Evolutionary conservation across 92 coral and sea anemone species (phyloP), one percentile per base, ranked within the genome.

Genomic region (Umimayanthus kanabou): DNA sequence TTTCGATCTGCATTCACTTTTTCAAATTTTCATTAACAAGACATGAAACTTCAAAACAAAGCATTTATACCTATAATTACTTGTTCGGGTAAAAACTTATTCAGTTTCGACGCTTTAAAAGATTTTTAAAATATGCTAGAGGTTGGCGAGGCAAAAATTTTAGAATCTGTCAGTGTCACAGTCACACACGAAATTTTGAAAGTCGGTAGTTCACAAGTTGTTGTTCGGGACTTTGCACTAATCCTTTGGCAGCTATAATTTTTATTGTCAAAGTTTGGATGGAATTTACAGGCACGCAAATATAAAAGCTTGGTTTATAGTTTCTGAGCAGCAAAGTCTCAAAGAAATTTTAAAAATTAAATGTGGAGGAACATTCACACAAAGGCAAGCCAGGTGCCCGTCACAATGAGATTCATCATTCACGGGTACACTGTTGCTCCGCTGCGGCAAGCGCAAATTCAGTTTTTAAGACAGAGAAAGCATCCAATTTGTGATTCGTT

Each of bases 301-400:
- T 28, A 25, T 5, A 30, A 43, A 58, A 58, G 29, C 64, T 80
- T 26, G 13, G 33, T 71, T 71, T 47, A 39, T 23, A 73, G 28
- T 75, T 55, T 40, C 45, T 39, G 64, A 74, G 25, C 61, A 23
- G 26, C 47, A 28, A 70, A 73, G 43, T 47, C n/a, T 83, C 5
- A 50, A 83, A 33, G 66, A 69, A 83, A 57, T 53, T 80, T 28
- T 66, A 25, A 77, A 89, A 76, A 58, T 87, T 39, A 23, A 77
- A 64, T 91, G 90, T 77, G 78, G 77, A 28, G 80, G 77, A 39
- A 90, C 79, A 71, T 77, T n/a, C 61, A 85, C 88, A 93, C 93
- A 93, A 93, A 89, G 89, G 87, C 76, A 88, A 85, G 89, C 94
- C 94, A 94, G 95, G 95, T 93, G 98, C 95, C 91, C 82, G 86